phyloP scores from a whole-genome alignment of 2,888 invertebrate species.

The Melieria omissa region DNA sequence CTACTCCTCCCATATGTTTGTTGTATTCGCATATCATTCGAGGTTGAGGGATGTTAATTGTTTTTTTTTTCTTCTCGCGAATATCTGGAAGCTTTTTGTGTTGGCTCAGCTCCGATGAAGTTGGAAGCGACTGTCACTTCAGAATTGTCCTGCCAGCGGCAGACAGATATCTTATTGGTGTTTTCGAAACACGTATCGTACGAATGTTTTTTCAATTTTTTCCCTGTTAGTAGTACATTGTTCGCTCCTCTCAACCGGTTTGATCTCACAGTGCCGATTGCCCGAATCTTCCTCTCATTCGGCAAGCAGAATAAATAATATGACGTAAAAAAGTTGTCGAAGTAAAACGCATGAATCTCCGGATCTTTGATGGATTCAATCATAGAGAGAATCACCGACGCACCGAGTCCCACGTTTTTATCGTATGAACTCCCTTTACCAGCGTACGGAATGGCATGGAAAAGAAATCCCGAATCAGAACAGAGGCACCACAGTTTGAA shows the following conservation, averaged over 20 bases:
- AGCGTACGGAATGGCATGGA: not conserved
- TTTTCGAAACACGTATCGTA: not conserved
- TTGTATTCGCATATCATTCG: slow-evolving; percentile 14
- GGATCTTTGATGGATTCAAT: not conserved
- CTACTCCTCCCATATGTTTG: too few relatives aligned
- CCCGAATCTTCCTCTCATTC: slow-evolving; percentile 11
- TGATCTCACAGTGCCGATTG: slow-evolving; percentile 18
- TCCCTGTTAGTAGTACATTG: slow-evolving; percentile 6
- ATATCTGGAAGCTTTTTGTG: slow-evolving; percentile 3
- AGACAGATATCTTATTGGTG: too few relatives aligned
- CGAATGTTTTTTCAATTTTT: slow-evolving; percentile 8
- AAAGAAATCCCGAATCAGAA: not conserved
- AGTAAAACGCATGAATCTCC: not conserved
- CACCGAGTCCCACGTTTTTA: not conserved
- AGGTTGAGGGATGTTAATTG: not conserved
- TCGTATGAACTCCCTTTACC: not conserved
- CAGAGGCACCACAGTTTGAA: slow-evolving; percentile 27
- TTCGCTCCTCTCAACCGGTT: slow-evolving; percentile 19
- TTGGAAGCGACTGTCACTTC: slow-evolving; percentile 19
- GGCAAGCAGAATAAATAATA: slow-evolving; percentile 11
- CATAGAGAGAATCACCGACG: not conserved
- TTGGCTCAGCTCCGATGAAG: slow-evolving; percentile 26
- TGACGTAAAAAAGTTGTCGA: slow-evolving; percentile 4
- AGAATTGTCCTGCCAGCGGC: slow-evolving; percentile 7
- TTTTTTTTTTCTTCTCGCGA: slow-evolving; percentile 7